Base-by-base conservation (phyloP, 2,888 invertebrate genomes). In the Stenodera caucasica region DNA sequence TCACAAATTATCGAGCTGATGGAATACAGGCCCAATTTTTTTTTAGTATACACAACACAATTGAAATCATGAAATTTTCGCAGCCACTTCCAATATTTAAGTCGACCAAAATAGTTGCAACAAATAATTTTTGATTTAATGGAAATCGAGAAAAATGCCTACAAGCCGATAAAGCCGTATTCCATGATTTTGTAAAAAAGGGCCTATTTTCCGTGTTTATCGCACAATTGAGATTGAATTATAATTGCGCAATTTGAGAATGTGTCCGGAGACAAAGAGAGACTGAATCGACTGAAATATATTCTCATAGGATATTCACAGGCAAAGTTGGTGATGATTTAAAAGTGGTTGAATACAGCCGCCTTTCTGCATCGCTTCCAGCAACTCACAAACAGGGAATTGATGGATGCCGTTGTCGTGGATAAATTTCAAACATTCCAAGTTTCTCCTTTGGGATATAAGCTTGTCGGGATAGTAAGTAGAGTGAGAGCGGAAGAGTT, bases 381-480 rank as follows among this genome's bases (percentile, higher is more conserved):
- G 53, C 49, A 58, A 57, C 60, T 58, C 62, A 62, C 64, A 66
- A 66, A 66, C 61, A 59, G 55, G 58, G 63, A 64, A 66, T 64
- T 66, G 66, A 66, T 66, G 64, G 61, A 58, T 63, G 50, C 52
- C 37, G 55, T 45, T 45, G 45, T 45, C 21, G 12, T 1, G 45
- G 12, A 45, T 45, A 21, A 23, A 45, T 45, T 45, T 40, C 18
- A 18, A 40, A 18, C 9, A 40, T 18, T 40, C 23, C 45, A 45
- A 45, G 12, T 23, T 45, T 23, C 9, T 23, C 45, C 23, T 5
- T 11, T 11, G 21, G 45, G 21, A 45, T n/a, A n/a, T n/a, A n/a
- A n/a, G n/a, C n/a, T n/a, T n/a, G n/a, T n/a, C n/a, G n/a, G n/a
- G n/a, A n/a, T n/a, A n/a, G n/a, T n/a, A n/a, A n/a, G n/a, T n/a